Percentiles rank a stretch among this genome's conserved stretches.
phyloP scores from a whole-genome alignment of 2,888 invertebrate species.

The Bhutanitis thaidina region DNA sequence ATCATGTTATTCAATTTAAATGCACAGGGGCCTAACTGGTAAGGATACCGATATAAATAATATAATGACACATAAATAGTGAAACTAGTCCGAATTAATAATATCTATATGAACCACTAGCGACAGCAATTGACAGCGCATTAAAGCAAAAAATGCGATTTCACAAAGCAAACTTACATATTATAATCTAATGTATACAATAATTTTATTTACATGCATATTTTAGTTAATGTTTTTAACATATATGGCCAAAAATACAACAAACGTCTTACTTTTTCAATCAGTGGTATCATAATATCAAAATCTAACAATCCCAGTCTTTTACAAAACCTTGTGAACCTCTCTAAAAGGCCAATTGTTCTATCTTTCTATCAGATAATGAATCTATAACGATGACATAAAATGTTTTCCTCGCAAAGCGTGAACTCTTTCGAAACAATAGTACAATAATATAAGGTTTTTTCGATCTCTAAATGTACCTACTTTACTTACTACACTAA shows the following conservation, averaged over 20 bases:
- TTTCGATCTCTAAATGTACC: not conserved
- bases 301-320: slow-evolving; percentile 66
- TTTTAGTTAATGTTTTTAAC: not conserved
- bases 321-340: slow-evolving; percentile 49
- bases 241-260: slow-evolving; percentile 3
- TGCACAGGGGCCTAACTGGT: too few species aligned
- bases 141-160: not conserved
- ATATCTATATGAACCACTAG: not conserved
- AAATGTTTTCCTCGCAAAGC: slow-evolving; percentile 8
- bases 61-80: too few species aligned
- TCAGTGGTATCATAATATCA: slow-evolving; percentile 21
- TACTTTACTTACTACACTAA: not conserved
- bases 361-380: slow-evolving; percentile 9
- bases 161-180: slow-evolving; percentile 1
- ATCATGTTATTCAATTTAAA: too few species aligned
- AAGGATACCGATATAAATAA: too few species aligned
- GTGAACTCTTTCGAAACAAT: slow-evolving; percentile 7
- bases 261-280: slow-evolving; percentile 6
- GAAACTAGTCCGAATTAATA: too few species aligned
- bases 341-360: slow-evolving; percentile 15
- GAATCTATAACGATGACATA: slow-evolving; percentile 10
- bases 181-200: slow-evolving; percentile 11
- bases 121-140: too few species aligned
- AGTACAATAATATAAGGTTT: not conserved
- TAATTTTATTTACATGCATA: slow-evolving; percentile 7